These are phyloP conservation scores for Tupaia tana DNA, from an alignment of 2,113 vertebrate genomes.

Conservation along the genomic window DNA sequence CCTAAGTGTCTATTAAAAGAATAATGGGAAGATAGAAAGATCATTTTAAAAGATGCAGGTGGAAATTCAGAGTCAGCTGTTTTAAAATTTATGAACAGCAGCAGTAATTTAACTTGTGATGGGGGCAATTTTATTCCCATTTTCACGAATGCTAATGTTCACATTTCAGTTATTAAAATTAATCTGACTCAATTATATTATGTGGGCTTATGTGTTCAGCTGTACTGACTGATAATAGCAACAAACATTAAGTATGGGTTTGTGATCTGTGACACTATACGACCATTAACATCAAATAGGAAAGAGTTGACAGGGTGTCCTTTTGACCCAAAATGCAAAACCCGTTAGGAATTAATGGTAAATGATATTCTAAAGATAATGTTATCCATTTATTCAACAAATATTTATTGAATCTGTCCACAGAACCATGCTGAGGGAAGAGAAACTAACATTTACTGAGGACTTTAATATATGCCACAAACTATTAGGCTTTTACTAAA, in stretches of 20 bases:
- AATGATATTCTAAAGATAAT: constrained; percentile 62
- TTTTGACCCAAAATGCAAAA: constrained; percentile 64
- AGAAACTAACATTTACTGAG: not conserved
- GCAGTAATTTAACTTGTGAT: constrained; percentile 80
- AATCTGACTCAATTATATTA: constrained; percentile 86
- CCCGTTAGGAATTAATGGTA: constrained; percentile 39
- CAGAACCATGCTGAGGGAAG: not conserved
- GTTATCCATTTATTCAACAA: constrained; percentile 49
- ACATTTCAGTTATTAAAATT: constrained; percentile 87
- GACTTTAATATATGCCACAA: not conserved
- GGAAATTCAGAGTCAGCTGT: constrained; percentile 82
- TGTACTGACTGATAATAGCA: constrained; percentile 83
- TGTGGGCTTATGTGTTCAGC: constrained; percentile 75
- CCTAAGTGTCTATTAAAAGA: constrained; percentile 76
- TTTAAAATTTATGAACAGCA: constrained; percentile 86
- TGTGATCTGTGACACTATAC: constrained; percentile 63
- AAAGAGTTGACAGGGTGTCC: constrained; percentile 5
- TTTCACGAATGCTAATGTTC: constrained; percentile 85
- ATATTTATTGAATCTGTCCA: constrained; percentile 12
- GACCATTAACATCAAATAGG: constrained; percentile 42
- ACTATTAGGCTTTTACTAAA: not conserved
- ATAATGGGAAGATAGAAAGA: constrained; percentile 76
- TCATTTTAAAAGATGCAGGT: constrained; percentile 75
- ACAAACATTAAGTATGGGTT: constrained; percentile 76
- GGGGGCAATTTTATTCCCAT: constrained; percentile 85